Evolutionary conservation across 2,113 vertebrate genomes (phyloP), one percentile per base, ranked within the genome.

Genomic region (Rhinoderma darwinii): DNA sequence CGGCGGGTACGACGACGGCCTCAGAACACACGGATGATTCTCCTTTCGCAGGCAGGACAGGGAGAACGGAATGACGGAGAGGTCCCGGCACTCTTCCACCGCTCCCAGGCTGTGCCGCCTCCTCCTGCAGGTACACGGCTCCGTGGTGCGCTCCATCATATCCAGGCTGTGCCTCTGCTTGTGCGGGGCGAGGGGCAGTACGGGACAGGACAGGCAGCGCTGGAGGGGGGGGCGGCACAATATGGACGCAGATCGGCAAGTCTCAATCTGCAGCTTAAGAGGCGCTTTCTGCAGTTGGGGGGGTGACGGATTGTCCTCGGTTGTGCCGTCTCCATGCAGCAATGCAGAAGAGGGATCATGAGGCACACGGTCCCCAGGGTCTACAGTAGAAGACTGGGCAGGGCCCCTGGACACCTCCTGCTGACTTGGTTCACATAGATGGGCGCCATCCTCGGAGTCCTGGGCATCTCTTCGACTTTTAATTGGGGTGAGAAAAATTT

Each of bases 21-120:
- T 51, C 1, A 86, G 59, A 15, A 78, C 89, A 32, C 90, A 90
- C 2, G 96, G 97, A 89, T 96, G 96, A 89, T 96, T 96, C 90
- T 98, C 97, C 91, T 98, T 98, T 35, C 96, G 95, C 27, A 98
- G 94, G 88, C 97, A 98, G 88, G 91, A 90, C 5, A 66, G 30
- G 87, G 90, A 66, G 88, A 95, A 5, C 1, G 95, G 94, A 12
- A 92, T 92, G 0, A 94, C 91, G 88, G 95, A 91, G 37, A 80
- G 20, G 30, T 86, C 82, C 75, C 91, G 88, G 89, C 93, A 93
- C 84, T 95, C 93, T 87, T 97, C 96, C 51, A 95, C 80, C 20
- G 95, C 95, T 86, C 95, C 95, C 88, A 97, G 94, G 0, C 96
- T 97, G 92, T 97, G 96, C 0, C 97, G 92, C 4, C 97, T 95